These are phyloP conservation scores for Clarias gariepinus DNA, from an alignment of 2,113 vertebrate genomes.

Conservation along the genomic window DNA sequence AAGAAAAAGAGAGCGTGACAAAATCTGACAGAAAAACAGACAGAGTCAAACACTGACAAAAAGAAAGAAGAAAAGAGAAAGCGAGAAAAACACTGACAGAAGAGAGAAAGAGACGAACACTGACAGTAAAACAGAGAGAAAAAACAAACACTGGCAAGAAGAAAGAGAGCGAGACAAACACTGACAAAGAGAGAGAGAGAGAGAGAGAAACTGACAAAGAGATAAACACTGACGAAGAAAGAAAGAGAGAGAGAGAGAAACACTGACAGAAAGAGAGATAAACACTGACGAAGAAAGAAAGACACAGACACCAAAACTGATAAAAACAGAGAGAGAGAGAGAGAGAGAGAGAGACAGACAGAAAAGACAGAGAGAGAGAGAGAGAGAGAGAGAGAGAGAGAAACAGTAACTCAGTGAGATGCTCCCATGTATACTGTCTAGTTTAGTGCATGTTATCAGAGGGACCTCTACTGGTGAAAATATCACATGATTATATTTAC, in stretches of 20 bases:
- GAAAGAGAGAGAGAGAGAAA: background rate
- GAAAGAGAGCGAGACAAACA: background rate
- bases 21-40: background rate
- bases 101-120: background rate
- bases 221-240: background rate
- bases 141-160: no score
- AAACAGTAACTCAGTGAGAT: background rate
- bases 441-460: conserved; percentile 20
- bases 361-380: background rate
- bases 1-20: background rate
- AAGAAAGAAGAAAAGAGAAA: background rate
- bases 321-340: background rate
- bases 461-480: conserved; percentile 42
- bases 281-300: background rate
- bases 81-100: background rate
- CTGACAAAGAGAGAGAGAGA: background rate
- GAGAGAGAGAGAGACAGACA: background rate
- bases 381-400: background rate
- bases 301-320: fast-evolving
- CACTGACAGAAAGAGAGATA: no score
- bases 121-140: background rate
- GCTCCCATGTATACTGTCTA: background rate
- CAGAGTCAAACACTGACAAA: no score
- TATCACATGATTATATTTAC: background rate
- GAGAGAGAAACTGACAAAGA: background rate